Percentiles rank a stretch among this genome's conserved stretches.
Conservation (phyloP, 1,140 invertebrate genomes). For the Aphelinus certus region DNA sequence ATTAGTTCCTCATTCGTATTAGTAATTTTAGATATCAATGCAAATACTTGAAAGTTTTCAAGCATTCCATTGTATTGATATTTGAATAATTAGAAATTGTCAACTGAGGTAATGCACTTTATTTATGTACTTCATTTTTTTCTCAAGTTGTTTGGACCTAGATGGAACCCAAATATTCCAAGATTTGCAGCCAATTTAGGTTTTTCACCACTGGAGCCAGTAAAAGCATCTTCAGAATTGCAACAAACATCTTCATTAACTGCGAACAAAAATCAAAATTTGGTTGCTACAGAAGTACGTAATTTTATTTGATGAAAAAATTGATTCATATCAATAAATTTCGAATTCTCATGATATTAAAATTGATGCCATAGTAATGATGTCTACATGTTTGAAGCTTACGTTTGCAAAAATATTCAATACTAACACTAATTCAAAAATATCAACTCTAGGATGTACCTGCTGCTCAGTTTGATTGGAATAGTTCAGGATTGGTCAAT, state of each 20-base stretch:
- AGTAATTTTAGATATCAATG: too few species aligned
- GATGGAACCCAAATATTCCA: slow-evolving; percentile 80
- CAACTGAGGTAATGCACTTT: slow-evolving; percentile 4
- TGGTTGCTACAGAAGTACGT: slow-evolving; percentile 53
- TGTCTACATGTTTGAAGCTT: too few species aligned
- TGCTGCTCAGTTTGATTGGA: slow-evolving; percentile 75
- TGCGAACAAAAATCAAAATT: slow-evolving; percentile 52
- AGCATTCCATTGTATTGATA: too few species aligned
- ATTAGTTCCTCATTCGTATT: too few species aligned
- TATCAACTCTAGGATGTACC: slow-evolving; percentile 65
- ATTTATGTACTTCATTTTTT: background rate
- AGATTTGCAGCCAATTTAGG: slow-evolving; percentile 82
- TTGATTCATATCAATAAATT: background rate
- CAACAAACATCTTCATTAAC: slow-evolving; percentile 46
- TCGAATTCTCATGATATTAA: background rate
- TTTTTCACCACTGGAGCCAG: slow-evolving; percentile 77
- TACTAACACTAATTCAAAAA: background rate
- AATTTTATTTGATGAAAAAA: background rate
- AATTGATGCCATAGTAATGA: too few species aligned
- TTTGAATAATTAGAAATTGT: background rate
- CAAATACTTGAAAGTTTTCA: background rate
- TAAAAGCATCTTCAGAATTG: slow-evolving; percentile 67
- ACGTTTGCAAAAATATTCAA: background rate
- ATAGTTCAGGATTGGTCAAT: slow-evolving; percentile 71
- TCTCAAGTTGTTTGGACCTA: slow-evolving; percentile 78